Evolutionary conservation across 1,140 invertebrate genomes (phyloP), one percentile per base, ranked within the genome.

Genomic region (Drosophila malerkotliana): DNA sequence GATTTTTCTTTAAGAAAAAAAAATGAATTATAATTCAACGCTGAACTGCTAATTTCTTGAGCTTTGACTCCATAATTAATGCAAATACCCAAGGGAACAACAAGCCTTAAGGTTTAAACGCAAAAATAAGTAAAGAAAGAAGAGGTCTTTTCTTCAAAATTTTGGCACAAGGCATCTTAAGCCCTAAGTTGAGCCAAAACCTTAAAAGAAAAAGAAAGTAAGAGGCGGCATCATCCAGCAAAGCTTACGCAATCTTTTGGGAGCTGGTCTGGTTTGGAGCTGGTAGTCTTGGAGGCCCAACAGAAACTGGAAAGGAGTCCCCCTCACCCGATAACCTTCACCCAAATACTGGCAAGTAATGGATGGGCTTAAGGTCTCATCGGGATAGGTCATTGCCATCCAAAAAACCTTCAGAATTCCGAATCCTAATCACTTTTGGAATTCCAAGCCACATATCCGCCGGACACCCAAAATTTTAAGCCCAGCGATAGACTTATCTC

Each of bases 121-220:
- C n/a, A 56, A 47, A 45, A 18, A 34, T n/a, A 12, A 15, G 47
- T 9, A 21, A 21, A 53, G 37, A 62, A 37, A 18, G 32, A 4
- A 14, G 54, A 18, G 68, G 37, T 15, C 41, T 18, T 21, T 21
- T 21, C 3, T 18, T 18, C 1, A 18, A n/a, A n/a, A n/a, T n/a
- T n/a, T n/a, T n/a, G 18, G 18, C 18, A 18, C 18, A 18, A n/a
- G n/a, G n/a, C n/a, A n/a, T n/a, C n/a, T n/a, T n/a, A n/a, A n/a
- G n/a, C n/a, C n/a, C n/a, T n/a, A n/a, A 47, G 26, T 69, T 79
- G 41, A 59, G 59, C 10, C 51, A 56, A 45, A 18, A 55, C 56
- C 6, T n/a, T 21, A 68, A 77, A 77, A 78, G 76, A 83, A 87
- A 87, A 77, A 78, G 83, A 87, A 87, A 87, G 83, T 87, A 87